A percentile compares a stretch with the other conserved stretches of the same genome.
Evolutionary conservation across 2,888 invertebrate genomes (phyloP).

Genomic region (Synergus laeviventris): DNA sequence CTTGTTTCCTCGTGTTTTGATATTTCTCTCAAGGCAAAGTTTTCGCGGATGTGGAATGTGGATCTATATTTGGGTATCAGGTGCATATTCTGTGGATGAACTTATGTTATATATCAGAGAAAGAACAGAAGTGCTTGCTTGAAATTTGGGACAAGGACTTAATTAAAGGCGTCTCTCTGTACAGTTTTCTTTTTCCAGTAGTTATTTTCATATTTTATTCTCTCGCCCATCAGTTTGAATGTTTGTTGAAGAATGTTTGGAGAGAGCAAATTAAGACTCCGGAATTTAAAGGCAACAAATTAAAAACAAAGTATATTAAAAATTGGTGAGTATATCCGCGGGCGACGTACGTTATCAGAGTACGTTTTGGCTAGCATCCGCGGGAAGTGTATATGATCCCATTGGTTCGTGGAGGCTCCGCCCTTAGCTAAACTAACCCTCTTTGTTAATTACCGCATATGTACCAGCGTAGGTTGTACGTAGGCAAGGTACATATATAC

Average conservation of each 20-base stretch:
- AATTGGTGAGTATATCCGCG: slow-evolving; percentile 44
- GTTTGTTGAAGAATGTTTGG: slow-evolving; percentile 8
- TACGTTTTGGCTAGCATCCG: slow-evolving; percentile 53
- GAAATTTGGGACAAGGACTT: neutral
- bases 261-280: neutral
- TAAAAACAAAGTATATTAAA: slow-evolving; percentile 34
- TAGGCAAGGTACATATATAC: slow-evolving; percentile 47
- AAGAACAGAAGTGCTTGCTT: neutral
- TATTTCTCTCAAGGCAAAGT: neutral
- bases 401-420: slow-evolving; percentile 68
- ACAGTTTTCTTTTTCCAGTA: no score
- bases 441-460: slow-evolving; percentile 70
- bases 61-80: neutral
- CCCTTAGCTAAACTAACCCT: slow-evolving; percentile 71
- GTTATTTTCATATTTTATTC: slow-evolving; percentile 20
- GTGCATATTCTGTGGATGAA: neutral
- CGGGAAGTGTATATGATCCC: slow-evolving; percentile 45
- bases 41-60: neutral
- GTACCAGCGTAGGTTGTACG: slow-evolving; percentile 53
- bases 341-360: slow-evolving; percentile 45
- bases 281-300: neutral
- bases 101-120: neutral
- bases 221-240: slow-evolving; percentile 43
- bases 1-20: neutral
- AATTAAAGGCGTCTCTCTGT: neutral